Base-by-base conservation (phyloP, 2,888 invertebrate genomes). In the Anoplius nigerrimus region DNA sequence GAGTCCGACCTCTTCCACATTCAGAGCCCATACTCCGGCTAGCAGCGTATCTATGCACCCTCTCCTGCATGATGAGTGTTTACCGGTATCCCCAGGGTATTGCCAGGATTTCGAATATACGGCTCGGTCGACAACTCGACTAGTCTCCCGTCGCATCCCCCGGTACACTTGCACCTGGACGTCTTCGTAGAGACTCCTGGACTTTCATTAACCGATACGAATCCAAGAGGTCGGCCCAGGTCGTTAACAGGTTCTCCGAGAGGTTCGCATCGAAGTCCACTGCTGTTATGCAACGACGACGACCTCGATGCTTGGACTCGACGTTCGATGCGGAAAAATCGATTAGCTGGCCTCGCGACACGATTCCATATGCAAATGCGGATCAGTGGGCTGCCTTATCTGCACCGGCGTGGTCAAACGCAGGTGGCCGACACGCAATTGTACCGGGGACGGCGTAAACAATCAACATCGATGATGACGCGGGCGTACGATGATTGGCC, bases 181-280 rank as follows among this genome's bases (percentile, higher is more conserved):
- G 56, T 62, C 69, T 62, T 63, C 62, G 61, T 45, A 53, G 67
- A 34, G 22, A 43, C 43, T 72, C 55, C 71, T 55, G 66, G 62
- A 52, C 66, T 63, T 74, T 73, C 74, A 71, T 79, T 74, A 79
- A 75, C 69, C 74, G 72, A 75, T 74, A 78, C 75, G 73, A 75
- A 77, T 71, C 79, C 78, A 79, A 66, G 48, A 57, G 22, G 24
- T 53, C 24, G 18, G 15, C 18, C 21, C 1, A n/a, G n/a, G n/a
- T n/a, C n/a, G n/a, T n/a, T n/a, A n/a, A n/a, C n/a, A n/a, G n/a
- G n/a, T n/a, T n/a, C n/a, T n/a, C n/a, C n/a, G n/a, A n/a, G n/a
- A n/a, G n/a, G n/a, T n/a, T n/a, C n/a, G n/a, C n/a, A n/a, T n/a
- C n/a, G n/a, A n/a, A n/a, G n/a, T n/a, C n/a, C n/a, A n/a, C n/a